Evolutionary conservation across 2,113 vertebrate species (phyloP), one percentile per base, ranked within the genome.

Genomic region (Brachypteracias leptosomus): DNA sequence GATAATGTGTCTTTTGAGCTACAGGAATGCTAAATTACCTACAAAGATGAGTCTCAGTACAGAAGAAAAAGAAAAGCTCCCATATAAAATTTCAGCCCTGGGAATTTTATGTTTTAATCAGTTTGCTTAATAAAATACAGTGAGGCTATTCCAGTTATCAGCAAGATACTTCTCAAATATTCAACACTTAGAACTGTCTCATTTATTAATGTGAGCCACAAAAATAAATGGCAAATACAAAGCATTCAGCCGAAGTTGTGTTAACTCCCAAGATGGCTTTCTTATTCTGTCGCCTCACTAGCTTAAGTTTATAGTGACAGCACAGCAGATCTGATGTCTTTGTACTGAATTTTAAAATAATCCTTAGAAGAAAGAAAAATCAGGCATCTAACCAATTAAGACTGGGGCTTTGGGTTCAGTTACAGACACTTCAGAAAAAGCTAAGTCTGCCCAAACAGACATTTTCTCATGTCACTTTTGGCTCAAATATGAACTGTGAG

Each of bases 81-180:
- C n/a, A 33, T 89, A 66, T 72, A 96, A 96, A 74, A 95, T 94
- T 95, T 94, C 79, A 67, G 21, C 47, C 20, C 44, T 66, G 77
- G 66, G 89, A 95, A 87, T 88, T 95, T 89, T 94, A 55, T 90
- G 82, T 97, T 97, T 98, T 98, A 97, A 98, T 98, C 96, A 97
- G 95, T 98, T 98, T 98, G 97, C 98, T 98, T 98, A 98, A 98
- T 98, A 98, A 98, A 98, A 97, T 97, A 94, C 95, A 98, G 96
- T 97, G 95, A 98, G 93, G 83, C 72, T 94, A 92, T 96, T 97
- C 94, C 88, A 96, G 90, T 96, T 97, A 98, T 98, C 98, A 98
- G 73, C 95, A 97, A 97, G 97, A 97, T 98, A 95, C 95, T 98
- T 95, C 97, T 98, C 98, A 98, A 97, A 98, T 98, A 98, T 98